Evolutionary conservation across 2,888 invertebrate genomes (phyloP).

Genomic region (Ochropleura plecta): DNA sequence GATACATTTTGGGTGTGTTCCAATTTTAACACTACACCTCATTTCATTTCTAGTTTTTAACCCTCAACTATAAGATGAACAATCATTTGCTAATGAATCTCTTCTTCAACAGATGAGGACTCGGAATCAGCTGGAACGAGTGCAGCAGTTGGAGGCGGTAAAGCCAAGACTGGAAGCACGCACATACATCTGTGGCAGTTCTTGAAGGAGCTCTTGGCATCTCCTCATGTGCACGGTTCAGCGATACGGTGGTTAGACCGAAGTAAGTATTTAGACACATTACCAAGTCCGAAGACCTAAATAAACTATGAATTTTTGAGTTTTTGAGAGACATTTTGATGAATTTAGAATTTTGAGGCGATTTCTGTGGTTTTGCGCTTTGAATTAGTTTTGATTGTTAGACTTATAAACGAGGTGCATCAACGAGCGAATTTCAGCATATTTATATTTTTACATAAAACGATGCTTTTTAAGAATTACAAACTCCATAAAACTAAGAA

Average conservation of each 20-base stretch:
- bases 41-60: slow-evolving; percentile 46
- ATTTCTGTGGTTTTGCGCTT: too few relatives aligned
- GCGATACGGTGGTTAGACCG: slow-evolving; percentile 99
- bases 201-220: slow-evolving; percentile 97
- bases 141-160: slow-evolving; percentile 76
- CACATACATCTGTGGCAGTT: slow-evolving; percentile 99
- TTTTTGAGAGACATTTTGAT: slow-evolving; percentile 39
- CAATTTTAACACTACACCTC: slow-evolving; percentile 18
- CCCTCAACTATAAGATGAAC: neutral
- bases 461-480: neutral
- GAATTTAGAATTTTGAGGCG: neutral
- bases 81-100: slow-evolving; percentile 23
- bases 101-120: slow-evolving; percentile 89
- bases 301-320: neutral
- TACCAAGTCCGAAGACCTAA: neutral
- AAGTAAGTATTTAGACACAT: slow-evolving; percentile 82
- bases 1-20: neutral
- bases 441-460: neutral
- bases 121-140: slow-evolving; percentile 87
- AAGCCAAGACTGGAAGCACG: slow-evolving; percentile 92
- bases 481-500: too few relatives aligned
- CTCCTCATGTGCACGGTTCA: slow-evolving; percentile 96
- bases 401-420: neutral
- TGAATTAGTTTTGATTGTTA: too few relatives aligned
- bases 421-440: neutral